These are phyloP conservation scores for Cheilosia vulpina DNA, from an alignment of 2,888 invertebrate species.

Conservation along the genomic window DNA sequence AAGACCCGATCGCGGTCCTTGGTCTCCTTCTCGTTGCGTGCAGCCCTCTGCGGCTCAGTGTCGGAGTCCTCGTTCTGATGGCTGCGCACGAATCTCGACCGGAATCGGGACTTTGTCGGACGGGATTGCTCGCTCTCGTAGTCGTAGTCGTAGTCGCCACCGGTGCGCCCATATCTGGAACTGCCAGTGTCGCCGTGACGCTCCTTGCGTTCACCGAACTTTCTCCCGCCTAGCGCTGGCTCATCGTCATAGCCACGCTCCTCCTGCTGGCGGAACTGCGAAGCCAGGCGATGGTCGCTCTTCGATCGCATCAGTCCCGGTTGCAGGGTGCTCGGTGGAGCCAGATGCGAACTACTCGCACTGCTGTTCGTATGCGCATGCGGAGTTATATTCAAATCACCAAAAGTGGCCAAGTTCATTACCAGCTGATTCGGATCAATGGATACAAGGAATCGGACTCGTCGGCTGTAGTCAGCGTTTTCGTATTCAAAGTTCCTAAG, in stretches of 20 bases:
- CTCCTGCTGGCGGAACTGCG: constrained; percentile 94
- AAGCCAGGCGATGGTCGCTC: constrained; percentile 95
- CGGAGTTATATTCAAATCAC: constrained; percentile 92
- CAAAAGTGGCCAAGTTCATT: constrained; percentile 93
- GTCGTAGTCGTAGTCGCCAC: constrained; percentile 87
- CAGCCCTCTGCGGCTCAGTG: constrained; percentile 87
- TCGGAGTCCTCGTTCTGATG: constrained; percentile 92
- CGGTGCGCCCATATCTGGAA: constrained; percentile 84
- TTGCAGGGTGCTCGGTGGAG: constrained; percentile 86
- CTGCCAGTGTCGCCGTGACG: constrained; percentile 83
- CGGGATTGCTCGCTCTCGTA: constrained; percentile 87
- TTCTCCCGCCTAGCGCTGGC: constrained; percentile 89
- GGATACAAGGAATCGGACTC: constrained; percentile 93
- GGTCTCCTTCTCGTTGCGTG: constrained; percentile 85
- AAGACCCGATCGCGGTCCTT: constrained; percentile 90
- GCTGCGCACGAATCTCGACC: constrained; percentile 88
- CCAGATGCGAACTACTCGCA: constrained; percentile 84
- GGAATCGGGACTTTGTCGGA: constrained; percentile 88
- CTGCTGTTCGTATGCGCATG: constrained; percentile 84
- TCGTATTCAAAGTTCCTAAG: constrained; percentile 97
- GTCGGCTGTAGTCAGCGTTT: constrained; percentile 93
- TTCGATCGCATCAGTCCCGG: constrained; percentile 95
- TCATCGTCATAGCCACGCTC: constrained; percentile 91
- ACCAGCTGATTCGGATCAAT: constrained; percentile 97
- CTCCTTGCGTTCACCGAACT: constrained; percentile 89